Evolutionary conservation across 1,140 invertebrate genomes (phyloP).

Genomic region (Pogonus chalceus): DNA sequence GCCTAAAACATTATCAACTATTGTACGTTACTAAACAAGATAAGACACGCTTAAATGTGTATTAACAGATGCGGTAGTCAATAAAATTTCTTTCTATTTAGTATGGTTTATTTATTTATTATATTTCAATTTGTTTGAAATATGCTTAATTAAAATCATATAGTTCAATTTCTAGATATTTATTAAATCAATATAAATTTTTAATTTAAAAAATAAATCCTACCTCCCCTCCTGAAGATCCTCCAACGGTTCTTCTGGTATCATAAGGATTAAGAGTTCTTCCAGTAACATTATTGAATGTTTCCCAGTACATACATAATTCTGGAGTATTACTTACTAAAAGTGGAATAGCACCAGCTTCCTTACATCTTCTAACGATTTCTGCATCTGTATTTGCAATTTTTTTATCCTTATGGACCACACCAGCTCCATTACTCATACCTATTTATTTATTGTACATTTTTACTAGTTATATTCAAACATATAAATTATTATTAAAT

Average conservation of each 20-base stretch:
- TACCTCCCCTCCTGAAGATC: constrained; percentile 70
- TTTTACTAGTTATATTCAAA: too few species aligned
- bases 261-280: constrained; percentile 85
- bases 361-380: constrained; percentile 52
- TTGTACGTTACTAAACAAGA: not conserved
- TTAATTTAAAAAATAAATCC: too few species aligned
- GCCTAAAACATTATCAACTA: constrained; percentile 36
- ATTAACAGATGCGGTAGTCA: not conserved
- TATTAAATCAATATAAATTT: too few species aligned
- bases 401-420: not conserved
- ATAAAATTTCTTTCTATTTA: not conserved
- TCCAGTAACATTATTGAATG: constrained; percentile 78
- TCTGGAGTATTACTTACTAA: constrained; percentile 88
- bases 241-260: constrained; percentile 57
- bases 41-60: not conserved
- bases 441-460: not conserved
- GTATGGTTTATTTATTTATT: not conserved
- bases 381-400: constrained; percentile 61
- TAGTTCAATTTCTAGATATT: too few species aligned
- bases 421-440: constrained; percentile 6
- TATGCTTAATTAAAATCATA: constrained; percentile 6
- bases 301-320: constrained; percentile 84
- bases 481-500: too few species aligned
- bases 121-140: not conserved
- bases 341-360: constrained; percentile 77